These are phyloP conservation scores for Varanus salvator DNA, from an alignment of 2,113 vertebrate species.

Conservation along the genomic window DNA sequence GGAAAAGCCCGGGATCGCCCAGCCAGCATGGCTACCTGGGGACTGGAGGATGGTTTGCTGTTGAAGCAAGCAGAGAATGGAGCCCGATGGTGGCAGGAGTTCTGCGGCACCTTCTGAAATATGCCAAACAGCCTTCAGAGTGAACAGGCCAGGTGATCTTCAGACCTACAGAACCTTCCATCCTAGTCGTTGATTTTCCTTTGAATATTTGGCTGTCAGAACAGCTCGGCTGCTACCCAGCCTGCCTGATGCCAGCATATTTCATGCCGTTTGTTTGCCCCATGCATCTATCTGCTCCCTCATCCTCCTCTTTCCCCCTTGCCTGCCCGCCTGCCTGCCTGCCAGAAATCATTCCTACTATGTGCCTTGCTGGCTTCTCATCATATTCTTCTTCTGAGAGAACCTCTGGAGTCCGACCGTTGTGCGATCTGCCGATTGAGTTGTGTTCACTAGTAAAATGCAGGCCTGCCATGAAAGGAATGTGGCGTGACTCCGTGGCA, in stretches of 20 bases:
- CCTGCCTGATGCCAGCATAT: background rate
- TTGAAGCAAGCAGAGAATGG: too few species aligned
- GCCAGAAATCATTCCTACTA: background rate
- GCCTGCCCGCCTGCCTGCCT: background rate
- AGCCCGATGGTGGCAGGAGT: too few species aligned
- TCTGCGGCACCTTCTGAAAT: background rate
- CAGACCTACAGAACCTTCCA: background rate
- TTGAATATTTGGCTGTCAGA: too few species aligned
- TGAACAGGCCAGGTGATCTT: background rate
- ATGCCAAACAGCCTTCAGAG: background rate
- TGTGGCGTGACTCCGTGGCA: too few species aligned
- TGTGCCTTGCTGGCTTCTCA: background rate
- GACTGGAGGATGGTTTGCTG: too few species aligned
- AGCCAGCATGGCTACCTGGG: too few species aligned
- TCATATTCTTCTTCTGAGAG: background rate
- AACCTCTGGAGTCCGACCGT: background rate
- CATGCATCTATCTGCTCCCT: background rate
- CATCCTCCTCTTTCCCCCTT: background rate
- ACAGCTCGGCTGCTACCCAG: background rate
- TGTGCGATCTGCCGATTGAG: background rate
- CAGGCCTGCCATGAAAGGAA: background rate
- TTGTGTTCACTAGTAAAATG: background rate
- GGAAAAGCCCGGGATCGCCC: too few species aligned
- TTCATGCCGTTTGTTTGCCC: background rate
- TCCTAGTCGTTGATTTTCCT: background rate